Evolutionary conservation across 2,888 invertebrate species (phyloP), one percentile per base, ranked within the genome.

Genomic region (Drosophila mimetica): DNA sequence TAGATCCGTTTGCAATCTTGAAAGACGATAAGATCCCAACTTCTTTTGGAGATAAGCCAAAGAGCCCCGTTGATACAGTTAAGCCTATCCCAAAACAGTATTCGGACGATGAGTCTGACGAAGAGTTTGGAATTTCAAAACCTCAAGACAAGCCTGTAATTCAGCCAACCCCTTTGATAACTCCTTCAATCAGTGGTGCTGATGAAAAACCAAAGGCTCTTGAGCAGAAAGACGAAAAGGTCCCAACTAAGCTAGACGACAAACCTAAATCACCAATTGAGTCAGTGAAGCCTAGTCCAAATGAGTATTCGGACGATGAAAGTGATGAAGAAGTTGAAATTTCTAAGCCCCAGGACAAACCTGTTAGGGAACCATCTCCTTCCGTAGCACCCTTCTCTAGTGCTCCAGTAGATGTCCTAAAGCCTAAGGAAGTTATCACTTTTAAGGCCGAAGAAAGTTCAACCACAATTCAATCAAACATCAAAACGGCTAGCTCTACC

Each of bases 21-120:
- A 34, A 34, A 34, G 34, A 34, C 7, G 20, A 44, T 13, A n/a
- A 44, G 28, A 42, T 47, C 9, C 16, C 36, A n/a, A 54, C 46
- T 22, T 50, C 46, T 1, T 6, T 16, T 16, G 37, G 1, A 16
- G 16, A 37, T 7, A 37, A 37, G 4, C 37, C 37, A 8, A 44
- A 50, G 50, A 11, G 51, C 50, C 3, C 50, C 8, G 1, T 25
- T 28, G 70, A 55, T 18, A 22, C 50, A 18, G 53, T 59, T 22
- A 71, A 72, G 54, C 48, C 32, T 13, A 28, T 14, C 13, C 7
- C 39, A n/a, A 37, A 39, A 25, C 39, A 39, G n/a, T 55, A 48
- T 34, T 65, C 48, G 28, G 53, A 52, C 18, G 48, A 59, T 16
- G 58, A 65, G 16, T 48, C 46, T 32, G 58, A 52, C 32, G 37